Conservation (phyloP, 1,140 invertebrate genomes). For the Phortica variegata region DNA sequence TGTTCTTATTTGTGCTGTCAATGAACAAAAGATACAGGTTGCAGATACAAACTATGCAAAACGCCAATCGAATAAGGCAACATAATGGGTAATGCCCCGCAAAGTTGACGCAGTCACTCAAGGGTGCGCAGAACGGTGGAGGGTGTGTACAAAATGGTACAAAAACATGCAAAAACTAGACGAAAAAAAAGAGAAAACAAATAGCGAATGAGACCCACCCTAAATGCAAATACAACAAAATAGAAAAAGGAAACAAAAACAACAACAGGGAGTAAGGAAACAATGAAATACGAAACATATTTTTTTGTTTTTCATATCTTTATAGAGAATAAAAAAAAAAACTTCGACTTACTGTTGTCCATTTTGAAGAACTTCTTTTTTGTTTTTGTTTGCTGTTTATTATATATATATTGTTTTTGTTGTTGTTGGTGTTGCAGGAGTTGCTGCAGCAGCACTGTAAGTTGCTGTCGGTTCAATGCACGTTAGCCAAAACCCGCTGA, state of each 20-base stretch:
- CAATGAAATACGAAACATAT: constrained; percentile 24
- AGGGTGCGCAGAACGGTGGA: too few relatives aligned
- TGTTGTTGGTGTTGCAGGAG: constrained; percentile 13
- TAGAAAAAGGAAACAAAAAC: constrained; percentile 12
- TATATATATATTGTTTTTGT: constrained; percentile 17
- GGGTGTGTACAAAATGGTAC: too few relatives aligned
- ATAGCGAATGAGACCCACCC: too few relatives aligned
- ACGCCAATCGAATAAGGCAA: too few relatives aligned
- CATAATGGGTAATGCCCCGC: too few relatives aligned
- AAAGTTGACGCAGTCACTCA: too few relatives aligned
- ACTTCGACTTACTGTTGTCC: constrained; percentile 36
- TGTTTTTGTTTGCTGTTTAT: constrained; percentile 12
- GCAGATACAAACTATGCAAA: too few relatives aligned
- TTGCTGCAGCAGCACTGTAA: not conserved
- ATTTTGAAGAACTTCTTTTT: constrained; percentile 20
- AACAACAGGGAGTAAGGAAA: constrained; percentile 10
- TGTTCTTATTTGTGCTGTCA: too few relatives aligned
- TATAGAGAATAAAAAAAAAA: not conserved
- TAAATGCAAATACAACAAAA: constrained; percentile 16
- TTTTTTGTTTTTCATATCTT: constrained; percentile 17
- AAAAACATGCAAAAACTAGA: too few relatives aligned
- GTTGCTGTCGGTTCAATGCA: constrained; percentile 36
- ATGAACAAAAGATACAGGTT: too few relatives aligned
- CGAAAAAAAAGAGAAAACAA: too few relatives aligned
- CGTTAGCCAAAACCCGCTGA: constrained; percentile 6